phyloP scores from a whole-genome alignment of 2,113 vertebrate genomes.

The Probosciger aterrimus region DNA sequence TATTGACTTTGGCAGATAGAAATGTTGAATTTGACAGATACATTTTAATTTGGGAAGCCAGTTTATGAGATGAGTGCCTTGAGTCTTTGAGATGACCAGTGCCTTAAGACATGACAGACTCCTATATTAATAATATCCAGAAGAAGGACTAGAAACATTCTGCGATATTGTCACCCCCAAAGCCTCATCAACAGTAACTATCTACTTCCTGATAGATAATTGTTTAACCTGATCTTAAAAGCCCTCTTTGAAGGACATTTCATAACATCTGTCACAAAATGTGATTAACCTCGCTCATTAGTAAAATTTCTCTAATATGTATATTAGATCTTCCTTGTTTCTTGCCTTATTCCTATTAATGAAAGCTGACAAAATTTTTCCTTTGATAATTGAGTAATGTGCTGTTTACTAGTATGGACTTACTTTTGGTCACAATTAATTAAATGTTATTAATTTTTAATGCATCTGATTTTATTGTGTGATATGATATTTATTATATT shows the following conservation, averaged over 20 bases:
- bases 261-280: background rate
- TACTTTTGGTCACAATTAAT: background rate
- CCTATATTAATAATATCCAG: background rate
- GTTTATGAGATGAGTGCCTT: background rate
- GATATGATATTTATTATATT: too few relatives aligned
- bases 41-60: background rate
- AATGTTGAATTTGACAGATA: background rate
- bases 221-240: background rate
- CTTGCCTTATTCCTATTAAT: background rate
- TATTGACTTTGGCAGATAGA: background rate
- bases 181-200: background rate
- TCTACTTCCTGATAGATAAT: background rate
- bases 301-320: background rate
- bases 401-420: background rate
- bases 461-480: fast-evolving
- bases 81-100: background rate
- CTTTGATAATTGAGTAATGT: background rate
- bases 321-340: background rate
- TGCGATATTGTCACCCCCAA: background rate
- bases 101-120: background rate
- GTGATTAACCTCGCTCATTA: background rate
- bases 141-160: background rate
- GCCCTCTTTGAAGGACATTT: background rate
- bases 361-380: background rate
- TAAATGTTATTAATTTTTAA: fast-evolving